phyloP scores from a whole-genome alignment of 2,113 vertebrate species.

The Cacatua alba region DNA sequence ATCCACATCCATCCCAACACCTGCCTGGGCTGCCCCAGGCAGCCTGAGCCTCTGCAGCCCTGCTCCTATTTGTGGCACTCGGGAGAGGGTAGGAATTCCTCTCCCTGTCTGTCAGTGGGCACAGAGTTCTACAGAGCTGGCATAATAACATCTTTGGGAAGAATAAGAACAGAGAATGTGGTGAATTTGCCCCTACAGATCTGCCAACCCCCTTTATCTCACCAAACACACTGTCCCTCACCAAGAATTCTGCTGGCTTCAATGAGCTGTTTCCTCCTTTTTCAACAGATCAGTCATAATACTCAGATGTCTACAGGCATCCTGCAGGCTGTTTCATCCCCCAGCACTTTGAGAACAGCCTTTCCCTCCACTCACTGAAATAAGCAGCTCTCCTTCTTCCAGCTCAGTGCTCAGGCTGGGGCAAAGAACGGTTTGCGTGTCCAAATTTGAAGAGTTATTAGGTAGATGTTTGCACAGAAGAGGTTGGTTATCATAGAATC shows the following conservation, averaged over 20 bases:
- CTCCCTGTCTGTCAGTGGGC: neutral
- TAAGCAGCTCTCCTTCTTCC: neutral
- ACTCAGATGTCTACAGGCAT: neutral
- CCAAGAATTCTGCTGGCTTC: neutral
- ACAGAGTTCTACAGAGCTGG: neutral
- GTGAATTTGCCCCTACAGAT: neutral
- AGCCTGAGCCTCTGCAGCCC: neutral
- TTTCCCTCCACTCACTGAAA: neutral
- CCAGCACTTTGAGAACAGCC: neutral
- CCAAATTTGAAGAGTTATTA: neutral
- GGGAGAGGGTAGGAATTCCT: neutral
- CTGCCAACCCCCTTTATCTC: neutral
- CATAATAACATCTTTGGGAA: fast-evolving
- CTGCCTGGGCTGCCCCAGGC: neutral
- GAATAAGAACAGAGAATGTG: neutral
- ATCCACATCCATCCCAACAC: fast-evolving
- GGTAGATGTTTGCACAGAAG: no score
- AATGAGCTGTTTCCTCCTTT: neutral
- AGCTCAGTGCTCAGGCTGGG: neutral
- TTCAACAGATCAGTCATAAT: neutral
- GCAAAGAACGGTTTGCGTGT: no score
- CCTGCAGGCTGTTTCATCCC: neutral
- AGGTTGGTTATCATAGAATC: neutral
- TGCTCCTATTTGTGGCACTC: fast-evolving
- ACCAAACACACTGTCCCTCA: no score